These are phyloP conservation scores for Oreochromis tanganicae DNA, from an alignment of 2,113 vertebrate genomes.

Conservation along the genomic window DNA sequence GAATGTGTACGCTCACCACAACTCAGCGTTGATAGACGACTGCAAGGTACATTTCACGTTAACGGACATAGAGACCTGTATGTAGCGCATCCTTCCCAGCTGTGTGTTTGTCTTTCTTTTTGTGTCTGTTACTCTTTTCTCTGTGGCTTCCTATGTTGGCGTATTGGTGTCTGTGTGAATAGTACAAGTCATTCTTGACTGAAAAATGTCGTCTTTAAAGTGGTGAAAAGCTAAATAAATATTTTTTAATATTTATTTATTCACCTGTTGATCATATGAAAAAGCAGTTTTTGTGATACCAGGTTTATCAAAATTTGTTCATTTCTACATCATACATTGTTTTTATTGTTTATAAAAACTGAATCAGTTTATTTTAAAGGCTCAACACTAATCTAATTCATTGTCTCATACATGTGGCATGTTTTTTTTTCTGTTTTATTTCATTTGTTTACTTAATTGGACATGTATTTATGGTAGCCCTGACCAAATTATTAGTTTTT, in stretches of 20 bases:
- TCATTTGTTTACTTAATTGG: conserved; percentile 45
- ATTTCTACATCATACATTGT: not conserved
- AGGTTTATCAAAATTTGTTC: not conserved
- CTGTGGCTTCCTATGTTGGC: conserved; percentile 29
- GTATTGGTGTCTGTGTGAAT: conserved; percentile 24
- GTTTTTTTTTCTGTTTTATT: not conserved
- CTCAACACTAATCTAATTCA: not conserved
- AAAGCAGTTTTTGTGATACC: conserved; percentile 78
- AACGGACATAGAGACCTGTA: conserved; percentile 98
- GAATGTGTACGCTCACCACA: conserved; percentile 92
- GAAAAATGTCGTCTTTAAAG: not conserved
- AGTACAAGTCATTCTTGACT: conserved; percentile 6
- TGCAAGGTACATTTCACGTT: conserved; percentile 97
- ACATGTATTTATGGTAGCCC: conserved; percentile 71
- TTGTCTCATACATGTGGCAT: conserved; percentile 33
- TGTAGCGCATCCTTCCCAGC: conserved; percentile 73
- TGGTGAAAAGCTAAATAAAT: conserved; percentile 32
- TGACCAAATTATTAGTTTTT: conserved; percentile 48
- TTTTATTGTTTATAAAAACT: not conserved
- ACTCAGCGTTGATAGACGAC: conserved; percentile 90
- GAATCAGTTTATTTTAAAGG: not conserved
- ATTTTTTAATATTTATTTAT: conserved; percentile 38
- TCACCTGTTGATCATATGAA: conserved; percentile 55
- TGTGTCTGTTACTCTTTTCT: conserved; percentile 48
- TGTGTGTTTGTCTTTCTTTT: conserved; percentile 49